Conservation (phyloP, 2,113 vertebrate genomes). For the Semnopithecus entellus region DNA sequence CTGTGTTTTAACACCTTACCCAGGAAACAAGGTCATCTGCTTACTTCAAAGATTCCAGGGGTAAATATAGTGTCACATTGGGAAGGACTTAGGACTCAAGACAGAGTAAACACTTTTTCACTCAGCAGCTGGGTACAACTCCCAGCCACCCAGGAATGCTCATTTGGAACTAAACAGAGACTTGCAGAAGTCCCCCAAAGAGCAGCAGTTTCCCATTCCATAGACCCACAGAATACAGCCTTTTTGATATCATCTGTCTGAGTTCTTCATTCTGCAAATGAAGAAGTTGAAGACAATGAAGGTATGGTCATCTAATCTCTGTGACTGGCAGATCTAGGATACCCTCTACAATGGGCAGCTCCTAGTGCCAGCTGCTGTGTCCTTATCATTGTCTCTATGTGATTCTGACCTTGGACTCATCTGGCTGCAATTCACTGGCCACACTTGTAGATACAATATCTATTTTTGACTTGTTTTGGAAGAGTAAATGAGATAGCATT, state of each 20-base stretch:
- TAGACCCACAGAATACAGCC: not conserved
- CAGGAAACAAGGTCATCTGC: not conserved
- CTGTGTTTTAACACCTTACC: rapidly evolving
- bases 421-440: not conserved
- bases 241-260: not conserved
- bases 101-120: not conserved
- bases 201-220: not conserved
- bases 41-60: not conserved
- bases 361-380: not conserved
- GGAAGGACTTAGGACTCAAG: not conserved
- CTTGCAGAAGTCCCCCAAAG: not conserved
- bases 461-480: not conserved
- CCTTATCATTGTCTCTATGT: not conserved
- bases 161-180: not conserved
- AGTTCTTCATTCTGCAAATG: not conserved
- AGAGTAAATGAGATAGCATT: not conserved
- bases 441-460: not conserved
- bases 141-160: not conserved
- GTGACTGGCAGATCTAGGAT: not conserved
- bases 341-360: not conserved
- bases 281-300: not conserved
- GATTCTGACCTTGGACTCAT: not conserved
- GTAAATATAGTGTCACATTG: not conserved
- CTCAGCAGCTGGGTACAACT: not conserved
- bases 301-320: not conserved